phyloP scores from a whole-genome alignment of 2,888 invertebrate genomes.

The Eupithecia subumbrata region DNA sequence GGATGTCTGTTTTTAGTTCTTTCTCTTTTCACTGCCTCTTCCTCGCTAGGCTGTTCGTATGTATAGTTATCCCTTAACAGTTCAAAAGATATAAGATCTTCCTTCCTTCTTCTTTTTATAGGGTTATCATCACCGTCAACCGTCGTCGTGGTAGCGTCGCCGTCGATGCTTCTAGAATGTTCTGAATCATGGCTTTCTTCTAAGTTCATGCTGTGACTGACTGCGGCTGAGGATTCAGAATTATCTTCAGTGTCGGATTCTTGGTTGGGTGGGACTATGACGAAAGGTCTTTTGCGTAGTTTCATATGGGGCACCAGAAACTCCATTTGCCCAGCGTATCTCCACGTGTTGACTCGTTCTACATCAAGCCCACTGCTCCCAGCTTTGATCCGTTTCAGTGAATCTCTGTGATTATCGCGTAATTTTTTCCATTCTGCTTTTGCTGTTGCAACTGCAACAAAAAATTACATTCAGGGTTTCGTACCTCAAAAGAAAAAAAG shows the following conservation, averaged over 20 bases:
- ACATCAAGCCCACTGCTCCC: neutral
- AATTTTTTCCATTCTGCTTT: conserved; percentile 14
- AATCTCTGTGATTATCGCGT: conserved; percentile 13
- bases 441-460: conserved; percentile 4
- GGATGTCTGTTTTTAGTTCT: neutral
- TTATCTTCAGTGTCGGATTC: conserved; percentile 4
- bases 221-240: neutral
- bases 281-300: neutral
- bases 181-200: conserved; percentile 4
- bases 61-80: neutral
- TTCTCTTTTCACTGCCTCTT: neutral
- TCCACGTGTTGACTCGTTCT: conserved; percentile 6
- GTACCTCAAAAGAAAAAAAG: too few relatives aligned
- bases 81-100: conserved; percentile 9
- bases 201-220: neutral
- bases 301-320: conserved; percentile 7
- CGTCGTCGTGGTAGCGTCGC: neutral
- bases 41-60: neutral
- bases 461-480: neutral
- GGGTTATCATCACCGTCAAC: neutral
- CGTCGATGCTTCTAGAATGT: conserved; percentile 8
- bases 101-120: neutral
- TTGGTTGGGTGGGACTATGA: neutral
- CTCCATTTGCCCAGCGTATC: neutral
- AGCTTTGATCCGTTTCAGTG: conserved; percentile 10